phyloP scores from a whole-genome alignment of 2,113 vertebrate genomes.

The Myotis brandtii region DNA sequence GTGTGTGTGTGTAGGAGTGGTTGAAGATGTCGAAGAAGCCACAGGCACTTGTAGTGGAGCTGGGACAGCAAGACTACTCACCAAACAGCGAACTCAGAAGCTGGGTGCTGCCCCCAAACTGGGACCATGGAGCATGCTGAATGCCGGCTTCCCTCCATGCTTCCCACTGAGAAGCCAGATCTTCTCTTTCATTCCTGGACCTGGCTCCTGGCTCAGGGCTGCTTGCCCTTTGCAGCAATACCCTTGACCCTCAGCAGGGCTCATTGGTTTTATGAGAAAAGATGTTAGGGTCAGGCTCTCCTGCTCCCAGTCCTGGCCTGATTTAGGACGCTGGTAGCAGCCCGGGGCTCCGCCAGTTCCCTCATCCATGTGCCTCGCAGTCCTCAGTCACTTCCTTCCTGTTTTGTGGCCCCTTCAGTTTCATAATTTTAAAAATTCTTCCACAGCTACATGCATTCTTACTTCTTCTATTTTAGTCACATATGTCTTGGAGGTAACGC shows the following conservation, averaged over 20 bases:
- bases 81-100: neutral
- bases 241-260: neutral
- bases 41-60: neutral
- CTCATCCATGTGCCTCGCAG: neutral
- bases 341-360: neutral
- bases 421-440: neutral
- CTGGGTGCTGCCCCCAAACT: neutral
- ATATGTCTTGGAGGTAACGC: neutral
- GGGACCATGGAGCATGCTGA: neutral
- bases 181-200: neutral
- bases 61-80: neutral
- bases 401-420: neutral
- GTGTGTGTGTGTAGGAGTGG: too few relatives aligned
- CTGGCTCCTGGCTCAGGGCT: neutral
- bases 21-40: neutral
- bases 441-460: neutral
- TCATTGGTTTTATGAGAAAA: neutral
- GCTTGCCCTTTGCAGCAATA: neutral
- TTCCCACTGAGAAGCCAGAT: neutral
- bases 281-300: neutral
- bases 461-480: conserved; percentile 20
- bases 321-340: neutral
- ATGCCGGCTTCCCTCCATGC: neutral
- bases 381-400: neutral
- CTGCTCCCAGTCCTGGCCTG: neutral